Conservation (phyloP, 2,888 invertebrate genomes). For the Calliopum simillimum region DNA sequence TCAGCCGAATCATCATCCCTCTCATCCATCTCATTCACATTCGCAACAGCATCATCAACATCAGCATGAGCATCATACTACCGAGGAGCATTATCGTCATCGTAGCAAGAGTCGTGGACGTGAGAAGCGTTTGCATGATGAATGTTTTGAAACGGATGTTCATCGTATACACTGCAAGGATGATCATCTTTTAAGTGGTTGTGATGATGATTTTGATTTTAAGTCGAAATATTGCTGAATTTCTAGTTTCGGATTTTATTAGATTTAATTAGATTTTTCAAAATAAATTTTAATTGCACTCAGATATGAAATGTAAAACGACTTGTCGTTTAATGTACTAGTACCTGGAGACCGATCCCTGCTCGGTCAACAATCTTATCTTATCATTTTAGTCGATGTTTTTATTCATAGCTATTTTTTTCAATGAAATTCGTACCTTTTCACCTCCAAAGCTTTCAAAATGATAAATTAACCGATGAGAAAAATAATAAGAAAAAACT, state of each 20-base stretch:
- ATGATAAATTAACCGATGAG: too few relatives aligned
- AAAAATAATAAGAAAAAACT: too few relatives aligned
- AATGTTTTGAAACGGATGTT: conserved; percentile 53
- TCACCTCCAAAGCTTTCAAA: too few relatives aligned
- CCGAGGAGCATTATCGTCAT: conserved; percentile 44
- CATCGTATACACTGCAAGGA: conserved; percentile 58
- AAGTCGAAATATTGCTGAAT: conserved; percentile 57
- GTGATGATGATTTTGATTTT: conserved; percentile 61
- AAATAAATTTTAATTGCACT: too few relatives aligned
- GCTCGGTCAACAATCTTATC: too few relatives aligned
- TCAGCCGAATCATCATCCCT: neutral
- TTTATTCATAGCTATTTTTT: too few relatives aligned
- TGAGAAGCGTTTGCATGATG: conserved; percentile 57
- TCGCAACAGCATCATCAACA: conserved; percentile 2
- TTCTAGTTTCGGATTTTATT: neutral
- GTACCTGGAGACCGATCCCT: too few relatives aligned
- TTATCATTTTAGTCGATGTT: too few relatives aligned
- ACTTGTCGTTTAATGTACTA: too few relatives aligned
- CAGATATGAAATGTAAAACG: too few relatives aligned
- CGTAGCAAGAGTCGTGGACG: conserved; percentile 54
- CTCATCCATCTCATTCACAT: conserved; percentile 23
- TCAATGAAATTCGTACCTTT: too few relatives aligned
- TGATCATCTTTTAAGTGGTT: conserved; percentile 45
- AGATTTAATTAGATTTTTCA: too few relatives aligned
- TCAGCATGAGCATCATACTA: conserved; percentile 34